Conservation (phyloP, 2,113 vertebrate species). For the Carlito syrichta region DNA sequence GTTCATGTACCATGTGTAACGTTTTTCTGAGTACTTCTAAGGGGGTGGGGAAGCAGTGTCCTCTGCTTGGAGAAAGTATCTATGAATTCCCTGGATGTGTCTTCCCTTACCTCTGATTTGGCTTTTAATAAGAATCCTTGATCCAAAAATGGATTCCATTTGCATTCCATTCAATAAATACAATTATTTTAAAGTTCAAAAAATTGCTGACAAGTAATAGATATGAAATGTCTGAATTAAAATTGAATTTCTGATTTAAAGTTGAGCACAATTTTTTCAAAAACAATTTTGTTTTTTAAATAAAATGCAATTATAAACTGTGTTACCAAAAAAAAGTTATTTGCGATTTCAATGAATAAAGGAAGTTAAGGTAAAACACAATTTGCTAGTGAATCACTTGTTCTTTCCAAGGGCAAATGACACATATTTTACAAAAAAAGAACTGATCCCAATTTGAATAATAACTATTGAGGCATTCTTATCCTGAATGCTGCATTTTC, state of each 20-base stretch:
- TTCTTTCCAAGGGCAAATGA: background rate
- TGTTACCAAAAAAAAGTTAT: background rate
- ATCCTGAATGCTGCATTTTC: background rate
- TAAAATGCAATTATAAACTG: background rate
- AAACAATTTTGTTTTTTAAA: background rate
- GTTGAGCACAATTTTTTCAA: background rate
- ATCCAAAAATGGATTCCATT: background rate
- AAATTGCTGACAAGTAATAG: background rate
- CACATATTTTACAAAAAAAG: background rate
- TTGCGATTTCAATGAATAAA: background rate
- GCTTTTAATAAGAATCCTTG: background rate
- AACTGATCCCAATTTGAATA: background rate
- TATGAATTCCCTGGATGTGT: background rate
- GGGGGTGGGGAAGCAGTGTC: accelerated
- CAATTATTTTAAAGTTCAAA: background rate
- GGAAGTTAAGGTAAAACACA: background rate
- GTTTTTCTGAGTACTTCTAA: too few species aligned
- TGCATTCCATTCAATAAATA: background rate
- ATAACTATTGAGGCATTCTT: background rate
- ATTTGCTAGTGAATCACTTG: background rate
- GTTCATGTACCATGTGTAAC: background rate
- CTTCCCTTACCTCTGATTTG: background rate
- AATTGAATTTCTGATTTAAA: background rate
- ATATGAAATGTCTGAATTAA: background rate
- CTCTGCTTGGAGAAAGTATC: background rate